Conservation (phyloP, 2,113 vertebrate genomes). For the Dipodomys merriami region DNA sequence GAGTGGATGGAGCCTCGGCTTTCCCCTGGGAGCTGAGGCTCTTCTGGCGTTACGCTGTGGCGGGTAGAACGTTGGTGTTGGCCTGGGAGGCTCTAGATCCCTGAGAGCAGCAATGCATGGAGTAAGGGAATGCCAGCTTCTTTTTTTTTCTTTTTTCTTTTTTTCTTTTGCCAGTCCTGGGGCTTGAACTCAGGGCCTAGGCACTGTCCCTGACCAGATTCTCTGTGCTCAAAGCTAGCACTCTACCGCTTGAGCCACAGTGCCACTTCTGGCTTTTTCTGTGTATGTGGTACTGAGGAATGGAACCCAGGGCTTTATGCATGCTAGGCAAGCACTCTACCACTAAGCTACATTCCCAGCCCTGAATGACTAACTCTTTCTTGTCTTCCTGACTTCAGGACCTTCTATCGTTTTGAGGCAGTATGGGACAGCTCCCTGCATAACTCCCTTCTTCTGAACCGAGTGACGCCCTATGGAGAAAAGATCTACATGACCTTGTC, state of each 20-base stretch:
- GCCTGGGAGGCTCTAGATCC: not conserved
- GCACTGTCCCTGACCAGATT: too few relatives aligned
- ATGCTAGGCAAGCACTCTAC: too few relatives aligned
- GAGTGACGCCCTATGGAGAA: conserved; percentile 97
- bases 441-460: conserved; percentile 97
- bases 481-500: conserved; percentile 99
- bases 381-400: conserved; percentile 85
- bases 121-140: not conserved
- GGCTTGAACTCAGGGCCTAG: too few relatives aligned
- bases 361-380: not conserved
- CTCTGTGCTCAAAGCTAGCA: too few relatives aligned
- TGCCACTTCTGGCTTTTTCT: too few relatives aligned
- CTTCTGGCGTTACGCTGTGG: not conserved
- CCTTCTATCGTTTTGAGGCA: conserved; percentile 97
- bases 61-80: not conserved
- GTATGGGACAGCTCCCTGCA: conserved; percentile 99
- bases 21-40: not conserved
- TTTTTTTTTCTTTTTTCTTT: not conserved
- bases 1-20: not conserved
- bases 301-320: too few relatives aligned
- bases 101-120: not conserved
- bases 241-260: too few relatives aligned
- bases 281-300: too few relatives aligned
- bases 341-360: too few relatives aligned
- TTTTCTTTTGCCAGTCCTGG: too few relatives aligned